These are phyloP conservation scores for Epirrita christyi DNA, from an alignment of 2,888 invertebrate genomes.

Conservation along the genomic window DNA sequence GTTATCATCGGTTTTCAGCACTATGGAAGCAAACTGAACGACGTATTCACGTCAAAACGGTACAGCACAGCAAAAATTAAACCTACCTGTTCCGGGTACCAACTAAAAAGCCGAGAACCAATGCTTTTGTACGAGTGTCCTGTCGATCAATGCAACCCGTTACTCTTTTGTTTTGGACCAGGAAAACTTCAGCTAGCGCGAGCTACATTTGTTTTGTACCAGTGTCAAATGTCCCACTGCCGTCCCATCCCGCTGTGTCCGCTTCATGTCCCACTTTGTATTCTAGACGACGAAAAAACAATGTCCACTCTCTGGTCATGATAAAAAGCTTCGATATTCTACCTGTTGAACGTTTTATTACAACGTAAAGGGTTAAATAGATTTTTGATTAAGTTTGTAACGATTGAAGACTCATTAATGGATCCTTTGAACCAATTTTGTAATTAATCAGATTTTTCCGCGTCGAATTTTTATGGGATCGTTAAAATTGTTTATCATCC, in stretches of 20 bases:
- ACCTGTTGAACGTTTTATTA: slow-evolving; percentile 36
- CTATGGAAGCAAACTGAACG: too few relatives aligned
- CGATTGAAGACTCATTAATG: slow-evolving; percentile 33
- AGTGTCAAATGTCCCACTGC: slow-evolving; percentile 57
- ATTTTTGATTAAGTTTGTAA: slow-evolving; percentile 36
- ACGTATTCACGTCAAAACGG: too few relatives aligned
- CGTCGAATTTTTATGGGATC: slow-evolving; percentile 17
- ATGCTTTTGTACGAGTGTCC: slow-evolving; percentile 29
- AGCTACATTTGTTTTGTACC: slow-evolving; percentile 54
- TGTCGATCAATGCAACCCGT: slow-evolving; percentile 28
- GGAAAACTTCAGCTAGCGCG: slow-evolving; percentile 32
- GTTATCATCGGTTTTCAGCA: too few relatives aligned
- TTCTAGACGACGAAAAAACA: slow-evolving; percentile 17
- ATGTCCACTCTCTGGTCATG: slow-evolving; percentile 11
- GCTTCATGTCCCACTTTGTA: slow-evolving; percentile 23
- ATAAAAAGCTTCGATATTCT: slow-evolving; percentile 20
- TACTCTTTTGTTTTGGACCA: slow-evolving; percentile 30
- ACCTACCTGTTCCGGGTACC: not conserved
- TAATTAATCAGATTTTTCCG: slow-evolving; percentile 33
- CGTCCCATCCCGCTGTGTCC: slow-evolving; percentile 40
- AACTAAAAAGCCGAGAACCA: slow-evolving; percentile 13
- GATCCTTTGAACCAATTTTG: slow-evolving; percentile 32
- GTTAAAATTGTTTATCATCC: slow-evolving; percentile 10
- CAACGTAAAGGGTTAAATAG: slow-evolving; percentile 33
- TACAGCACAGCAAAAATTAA: not conserved